Conservation (phyloP, 1,140 invertebrate genomes). For the Drosophila sp. region DNA sequence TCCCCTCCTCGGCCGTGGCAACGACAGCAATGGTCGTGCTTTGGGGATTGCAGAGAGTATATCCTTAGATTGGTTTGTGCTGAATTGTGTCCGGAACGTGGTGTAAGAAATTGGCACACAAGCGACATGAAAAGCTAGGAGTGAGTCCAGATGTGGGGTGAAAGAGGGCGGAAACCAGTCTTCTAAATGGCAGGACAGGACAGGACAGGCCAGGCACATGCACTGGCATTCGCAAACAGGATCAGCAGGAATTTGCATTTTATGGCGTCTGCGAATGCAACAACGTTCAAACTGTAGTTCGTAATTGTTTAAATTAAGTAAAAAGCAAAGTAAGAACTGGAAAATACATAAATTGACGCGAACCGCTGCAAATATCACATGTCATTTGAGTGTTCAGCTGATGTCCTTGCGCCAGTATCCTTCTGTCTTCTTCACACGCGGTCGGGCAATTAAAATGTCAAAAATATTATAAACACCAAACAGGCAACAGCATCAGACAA, state of each 20-base stretch:
- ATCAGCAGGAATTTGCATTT: slow-evolving; percentile 84
- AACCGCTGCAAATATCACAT: slow-evolving; percentile 55
- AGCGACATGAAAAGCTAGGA: slow-evolving; percentile 62
- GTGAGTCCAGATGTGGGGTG: background rate
- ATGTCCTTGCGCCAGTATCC: slow-evolving; percentile 50
- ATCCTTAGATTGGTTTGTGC: slow-evolving; percentile 82
- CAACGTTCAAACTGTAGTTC: background rate
- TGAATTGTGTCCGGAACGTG: slow-evolving; percentile 57
- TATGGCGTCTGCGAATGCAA: slow-evolving; percentile 76
- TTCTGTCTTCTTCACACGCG: slow-evolving; percentile 45
- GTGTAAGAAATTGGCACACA: slow-evolving; percentile 70
- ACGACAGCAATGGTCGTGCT: slow-evolving; percentile 17
- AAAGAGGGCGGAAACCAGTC: slow-evolving; percentile 25
- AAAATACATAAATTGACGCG: slow-evolving; percentile 22
- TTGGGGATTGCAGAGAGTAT: slow-evolving; percentile 64
- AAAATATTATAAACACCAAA: slow-evolving; percentile 57
- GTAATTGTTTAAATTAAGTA: slow-evolving; percentile 76
- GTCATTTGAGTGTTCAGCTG: slow-evolving; percentile 45
- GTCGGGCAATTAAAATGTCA: slow-evolving; percentile 72
- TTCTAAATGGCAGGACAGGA: slow-evolving; percentile 66
- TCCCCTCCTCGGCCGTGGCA: background rate
- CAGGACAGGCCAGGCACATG: slow-evolving; percentile 65
- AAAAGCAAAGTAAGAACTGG: slow-evolving; percentile 22
- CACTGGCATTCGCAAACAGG: slow-evolving; percentile 76
- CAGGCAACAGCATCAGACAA: slow-evolving; percentile 16